Evolutionary conservation across 2,797 vertebrate genomes (phyloP).

Genomic region (Agapornis canus): DNA sequence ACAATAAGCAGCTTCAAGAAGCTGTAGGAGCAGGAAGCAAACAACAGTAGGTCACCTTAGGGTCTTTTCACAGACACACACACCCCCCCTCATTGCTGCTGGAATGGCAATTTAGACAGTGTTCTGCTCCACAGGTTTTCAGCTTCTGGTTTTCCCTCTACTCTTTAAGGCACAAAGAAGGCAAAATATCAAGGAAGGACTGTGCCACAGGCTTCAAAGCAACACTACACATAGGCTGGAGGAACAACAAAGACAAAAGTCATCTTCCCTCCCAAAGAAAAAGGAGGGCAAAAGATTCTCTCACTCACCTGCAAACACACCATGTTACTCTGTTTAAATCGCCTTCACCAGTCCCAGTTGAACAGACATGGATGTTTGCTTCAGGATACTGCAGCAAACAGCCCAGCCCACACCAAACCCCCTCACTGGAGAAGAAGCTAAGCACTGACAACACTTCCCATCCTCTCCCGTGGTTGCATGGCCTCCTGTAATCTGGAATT

Average conservation of each 20-base stretch:
- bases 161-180: background rate
- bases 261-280: background rate
- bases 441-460: rapidly evolving
- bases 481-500: background rate
- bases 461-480: rapidly evolving
- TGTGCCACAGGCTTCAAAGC: background rate
- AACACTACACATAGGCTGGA: background rate
- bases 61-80: background rate
- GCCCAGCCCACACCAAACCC: background rate
- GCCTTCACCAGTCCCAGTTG: background rate
- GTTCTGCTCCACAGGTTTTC: slow-evolving; percentile 6
- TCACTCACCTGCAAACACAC: background rate
- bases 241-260: rapidly evolving
- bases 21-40: background rate
- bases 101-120: background rate
- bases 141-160: background rate
- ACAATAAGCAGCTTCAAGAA: background rate
- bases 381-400: background rate
- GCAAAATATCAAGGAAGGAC: background rate
- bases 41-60: background rate
- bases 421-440: background rate
- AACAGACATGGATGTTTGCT: background rate
- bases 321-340: too few species aligned
- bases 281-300: background rate
- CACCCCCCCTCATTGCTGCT: background rate